These are phyloP conservation scores for Bos javanicus DNA, from an alignment of 2,113 vertebrate genomes.

Conservation along the genomic window DNA sequence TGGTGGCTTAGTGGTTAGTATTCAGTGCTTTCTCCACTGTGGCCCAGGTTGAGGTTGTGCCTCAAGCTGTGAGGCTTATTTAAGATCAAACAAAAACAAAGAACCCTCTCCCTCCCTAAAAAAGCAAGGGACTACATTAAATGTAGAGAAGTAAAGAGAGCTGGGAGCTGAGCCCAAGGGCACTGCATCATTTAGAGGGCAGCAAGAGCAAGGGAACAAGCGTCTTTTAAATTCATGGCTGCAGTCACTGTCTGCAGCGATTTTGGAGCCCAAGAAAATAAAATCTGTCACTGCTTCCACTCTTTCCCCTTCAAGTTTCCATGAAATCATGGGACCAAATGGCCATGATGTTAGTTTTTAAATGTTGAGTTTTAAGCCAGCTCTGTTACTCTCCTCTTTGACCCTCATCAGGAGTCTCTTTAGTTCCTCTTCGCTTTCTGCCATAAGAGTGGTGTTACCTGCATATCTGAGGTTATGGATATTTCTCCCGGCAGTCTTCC, in stretches of 20 bases:
- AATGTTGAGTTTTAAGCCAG: background rate
- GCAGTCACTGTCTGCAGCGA: background rate
- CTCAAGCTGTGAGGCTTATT: background rate
- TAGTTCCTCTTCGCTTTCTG: background rate
- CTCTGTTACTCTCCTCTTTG: background rate
- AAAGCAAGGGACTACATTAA: background rate
- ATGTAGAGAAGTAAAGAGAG: background rate
- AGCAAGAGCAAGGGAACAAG: background rate
- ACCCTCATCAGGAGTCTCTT: background rate
- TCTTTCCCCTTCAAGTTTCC: background rate
- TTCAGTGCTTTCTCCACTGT: background rate
- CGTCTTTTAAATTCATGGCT: background rate
- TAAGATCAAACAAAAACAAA: background rate
- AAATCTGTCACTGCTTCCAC: background rate
- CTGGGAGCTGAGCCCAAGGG: background rate
- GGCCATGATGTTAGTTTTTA: background rate
- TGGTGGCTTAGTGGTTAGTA: background rate
- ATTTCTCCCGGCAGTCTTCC: background rate
- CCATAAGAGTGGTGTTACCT: background rate
- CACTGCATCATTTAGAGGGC: background rate
- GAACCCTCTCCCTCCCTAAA: background rate
- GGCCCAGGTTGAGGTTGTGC: background rate
- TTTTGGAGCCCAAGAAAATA: background rate
- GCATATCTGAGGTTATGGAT: background rate
- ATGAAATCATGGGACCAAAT: background rate